Evolutionary conservation across 2,888 invertebrate genomes (phyloP).

Genomic region (Polietes domitor): DNA sequence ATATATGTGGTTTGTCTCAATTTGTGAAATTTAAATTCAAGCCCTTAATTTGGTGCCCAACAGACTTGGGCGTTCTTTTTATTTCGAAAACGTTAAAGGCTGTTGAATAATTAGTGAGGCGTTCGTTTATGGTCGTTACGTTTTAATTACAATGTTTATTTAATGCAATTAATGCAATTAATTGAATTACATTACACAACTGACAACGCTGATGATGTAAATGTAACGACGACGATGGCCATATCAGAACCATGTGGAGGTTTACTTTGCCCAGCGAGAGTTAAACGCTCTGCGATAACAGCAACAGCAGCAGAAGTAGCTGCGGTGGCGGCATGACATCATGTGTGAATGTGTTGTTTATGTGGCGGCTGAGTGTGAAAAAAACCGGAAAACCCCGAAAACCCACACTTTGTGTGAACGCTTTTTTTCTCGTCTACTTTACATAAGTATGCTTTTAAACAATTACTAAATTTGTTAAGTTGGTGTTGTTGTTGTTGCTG

Average conservation of each 20-base stretch:
- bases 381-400: conserved; percentile 27
- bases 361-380: neutral
- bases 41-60: too few species aligned
- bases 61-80: too few species aligned
- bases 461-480: conserved; percentile 47
- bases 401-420: conserved; percentile 10
- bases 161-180: conserved; percentile 26
- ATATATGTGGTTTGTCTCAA: too few species aligned
- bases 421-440: conserved; percentile 30
- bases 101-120: neutral
- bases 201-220: conserved; percentile 10
- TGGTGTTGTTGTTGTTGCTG: neutral
- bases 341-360: neutral
- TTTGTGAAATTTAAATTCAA: too few species aligned
- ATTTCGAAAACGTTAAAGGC: neutral
- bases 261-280: neutral
- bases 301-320: neutral
- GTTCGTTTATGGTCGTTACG: neutral
- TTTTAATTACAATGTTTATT: conserved; percentile 22
- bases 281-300: neutral
- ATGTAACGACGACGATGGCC: conserved; percentile 11
- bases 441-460: conserved; percentile 63
- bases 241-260: neutral
- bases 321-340: conserved; percentile 16
- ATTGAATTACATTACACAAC: conserved; percentile 13